Base-by-base conservation (phyloP, 2,797 vertebrate species). In the Steatocranus sp. region DNA sequence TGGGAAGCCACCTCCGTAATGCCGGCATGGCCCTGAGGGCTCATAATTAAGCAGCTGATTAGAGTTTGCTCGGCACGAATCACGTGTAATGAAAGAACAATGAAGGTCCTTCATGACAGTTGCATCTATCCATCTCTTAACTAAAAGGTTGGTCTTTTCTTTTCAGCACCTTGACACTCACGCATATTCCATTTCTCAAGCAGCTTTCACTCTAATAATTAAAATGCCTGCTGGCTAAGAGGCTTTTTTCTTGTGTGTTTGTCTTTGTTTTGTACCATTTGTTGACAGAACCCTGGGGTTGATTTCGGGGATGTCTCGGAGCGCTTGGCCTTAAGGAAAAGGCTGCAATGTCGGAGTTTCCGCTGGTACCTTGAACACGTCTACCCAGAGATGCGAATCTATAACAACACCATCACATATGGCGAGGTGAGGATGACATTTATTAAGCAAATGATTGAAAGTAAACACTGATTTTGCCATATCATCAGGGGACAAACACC, bases 361-460 rank as follows among this genome's bases (percentile, higher is more conserved):
- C 97, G 96, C 91, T 99, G 98, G 98, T 99, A 99, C 95, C 95
- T 99, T 63, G 98, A 99, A 88, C 97, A 99, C 0, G 98, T 99
- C 82, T 99, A 99, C 90, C 98, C 98, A 0, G 98, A 99, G 95
- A 99, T 99, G 98, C 96, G 98, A 84, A 96, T 97, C 88, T 99
- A 99, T 94, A 99, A 99, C 85, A 97, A 99, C 92, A 99, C 98
- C 43, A 97, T 99, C 94, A 99, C 98, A 54, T 99, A 99, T 0
- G 98, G 98, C 92, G 98, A 99, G 98, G 98, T 99, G 96, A 95
- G 94, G 46, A 66, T 54, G 23, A 75, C 3, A 2, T n/a, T n/a
- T n/a, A n/a, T 56, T 80, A 23, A 87, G n/a, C 46, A 34, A 74
- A 83, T 87, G 73, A 46, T 3, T 80, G 41, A 6, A 77, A 78